Base-by-base conservation (phyloP, 2,113 vertebrate species). In the Larimichthys polyactis region DNA sequence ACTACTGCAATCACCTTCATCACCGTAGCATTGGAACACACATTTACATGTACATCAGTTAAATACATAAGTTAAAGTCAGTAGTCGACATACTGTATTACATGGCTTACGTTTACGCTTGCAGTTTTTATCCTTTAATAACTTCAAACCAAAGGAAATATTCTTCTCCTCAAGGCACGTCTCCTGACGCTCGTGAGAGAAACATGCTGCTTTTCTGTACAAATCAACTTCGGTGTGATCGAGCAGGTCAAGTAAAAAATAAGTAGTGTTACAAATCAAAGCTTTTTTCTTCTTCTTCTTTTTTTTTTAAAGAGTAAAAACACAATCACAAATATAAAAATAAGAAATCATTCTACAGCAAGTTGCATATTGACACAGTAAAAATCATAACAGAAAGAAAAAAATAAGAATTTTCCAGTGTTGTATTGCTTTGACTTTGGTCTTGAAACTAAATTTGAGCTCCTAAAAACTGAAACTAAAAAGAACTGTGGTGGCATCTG, bases 401-500 rank as follows among this genome's bases (percentile, higher is more conserved):
- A 36, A 92, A 89, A 55, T 79, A 59, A 78, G 58, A 87, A 72
- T 72, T 58, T 87, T 83, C 84, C 84, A 88, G 92, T 68, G 60
- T 91, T 86, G 87, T 90, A 94, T 93, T 94, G 90, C 88, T 85
- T 87, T 64, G 67, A 79, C 71, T 92, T 92, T 88, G 80, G 91
- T 85, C 77, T 89, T 83, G 60, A 76, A 65, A 79, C 46, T 59
- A 55, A 0, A 5, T 54, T 49, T 27, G 22, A 40, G 9, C 8
- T 49, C 5, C 51, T 27, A 14, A 32, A 20, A 22, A 16, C 4
- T 46, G 40, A 73, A 51, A 14, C 24, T 43, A 2, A 40, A 52
- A 48, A n/a, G 2, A 15, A 17, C 4, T 2, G 15, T n/a, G 44
- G 69, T 22, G 0, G 17, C 7, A 43, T 84, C 29, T 17, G 44